Evolutionary conservation across 1,140 invertebrate genomes (phyloP), one percentile per base, ranked within the genome.

Genomic region (Orussus abietinus): DNA sequence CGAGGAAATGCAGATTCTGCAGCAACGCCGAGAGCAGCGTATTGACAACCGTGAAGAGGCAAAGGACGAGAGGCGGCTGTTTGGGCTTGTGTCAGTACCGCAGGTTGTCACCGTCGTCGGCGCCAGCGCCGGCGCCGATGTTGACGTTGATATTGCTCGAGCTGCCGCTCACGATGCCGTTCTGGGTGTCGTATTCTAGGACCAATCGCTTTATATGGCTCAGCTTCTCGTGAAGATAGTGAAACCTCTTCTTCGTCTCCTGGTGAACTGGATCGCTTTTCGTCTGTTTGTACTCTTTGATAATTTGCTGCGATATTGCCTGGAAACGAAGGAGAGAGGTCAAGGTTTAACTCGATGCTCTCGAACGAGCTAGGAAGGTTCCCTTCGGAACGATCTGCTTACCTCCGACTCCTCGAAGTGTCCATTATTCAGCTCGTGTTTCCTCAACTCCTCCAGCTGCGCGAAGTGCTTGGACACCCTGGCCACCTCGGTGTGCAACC

Each of bases 161-260:
- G 17, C 7, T 18, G 11, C 2, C 34, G 29, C 18, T 50, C 6
- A 31, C 37, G 15, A 7, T 14, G 4, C 28, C 22, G 12, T 47
- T 46, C 39, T 55, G 37, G 13, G 43, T 43, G 59, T 94, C 90
- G 72, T 87, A 94, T 14, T 91, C 86, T 38, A 77, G 61, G 11
- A 95, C 88, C 58, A 92, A 77, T 51, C 80, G 78, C 72, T 95
- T 95, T 62, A 95, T 92, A 66, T 93, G 86, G 44, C 86, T 85
- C 65, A 96, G 75, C 66, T 95, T 96, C 35, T 84, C 82, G 64
- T 95, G 90, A 51, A 96, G 77, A 69, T 90, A 92, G 45, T 88
- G 78, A 64, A 91, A 90, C 43, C 88, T 79, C 53, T 75, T 72
- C 66, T 85, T 86, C 46, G 83, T 79, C 43, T 82, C 76, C 51